Percentiles rank a stretch among this genome's conserved stretches.
Evolutionary conservation across 1,140 invertebrate species (phyloP).

Genomic region (Eriosoma lanigerum): DNA sequence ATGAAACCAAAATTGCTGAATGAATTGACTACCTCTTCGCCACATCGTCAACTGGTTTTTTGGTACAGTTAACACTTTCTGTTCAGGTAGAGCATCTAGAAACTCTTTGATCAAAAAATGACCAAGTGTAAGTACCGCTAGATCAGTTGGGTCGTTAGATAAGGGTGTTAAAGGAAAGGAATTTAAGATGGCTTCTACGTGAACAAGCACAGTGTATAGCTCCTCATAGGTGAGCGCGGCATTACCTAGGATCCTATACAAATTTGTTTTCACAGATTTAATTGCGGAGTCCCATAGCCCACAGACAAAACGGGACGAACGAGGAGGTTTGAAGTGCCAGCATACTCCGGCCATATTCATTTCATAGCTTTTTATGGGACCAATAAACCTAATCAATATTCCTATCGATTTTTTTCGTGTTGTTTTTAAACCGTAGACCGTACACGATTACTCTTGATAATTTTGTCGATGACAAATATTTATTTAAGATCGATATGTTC

Average conservation of each 20-base stretch:
- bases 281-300: constrained; percentile 57
- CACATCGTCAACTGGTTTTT: constrained; percentile 21
- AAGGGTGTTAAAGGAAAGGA: constrained; percentile 56
- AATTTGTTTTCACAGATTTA: constrained; percentile 49
- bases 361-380: neutral
- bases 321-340: constrained; percentile 42
- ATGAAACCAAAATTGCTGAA: neutral
- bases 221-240: constrained; percentile 56
- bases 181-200: constrained; percentile 54
- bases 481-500: no score
- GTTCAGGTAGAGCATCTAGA: constrained; percentile 32
- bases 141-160: neutral
- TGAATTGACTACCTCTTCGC: neutral
- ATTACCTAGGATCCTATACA: neutral
- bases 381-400: no score
- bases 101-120: constrained; percentile 56
- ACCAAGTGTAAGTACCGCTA: constrained; percentile 53
- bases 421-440: neutral
- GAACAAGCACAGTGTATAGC: constrained; percentile 55
- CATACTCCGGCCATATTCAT: neutral
- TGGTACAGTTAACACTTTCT: constrained; percentile 20
- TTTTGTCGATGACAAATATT: neutral
- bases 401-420: neutral
- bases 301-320: constrained; percentile 17
- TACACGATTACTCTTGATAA: neutral